These are phyloP conservation scores for Rotaria sp. DNA, from an alignment of 2,888 invertebrate genomes.

Conservation along the genomic window DNA sequence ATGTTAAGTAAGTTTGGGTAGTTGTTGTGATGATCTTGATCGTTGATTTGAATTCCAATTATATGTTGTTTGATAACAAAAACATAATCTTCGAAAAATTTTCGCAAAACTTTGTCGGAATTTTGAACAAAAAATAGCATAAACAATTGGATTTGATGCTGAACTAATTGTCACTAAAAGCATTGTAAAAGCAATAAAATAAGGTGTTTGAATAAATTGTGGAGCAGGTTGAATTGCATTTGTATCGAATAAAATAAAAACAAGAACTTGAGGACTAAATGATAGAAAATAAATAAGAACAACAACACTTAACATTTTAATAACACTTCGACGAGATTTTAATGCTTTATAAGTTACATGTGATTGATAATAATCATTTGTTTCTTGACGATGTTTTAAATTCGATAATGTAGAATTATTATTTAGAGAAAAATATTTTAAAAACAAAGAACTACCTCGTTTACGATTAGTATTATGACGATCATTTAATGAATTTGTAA, in stretches of 20 bases:
- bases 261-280: slow-evolving; percentile 22
- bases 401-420: background rate
- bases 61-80: background rate
- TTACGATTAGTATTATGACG: background rate
- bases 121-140: background rate
- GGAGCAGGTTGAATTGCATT: background rate
- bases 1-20: background rate
- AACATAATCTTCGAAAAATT: background rate
- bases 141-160: slow-evolving; percentile 28
- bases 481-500: background rate
- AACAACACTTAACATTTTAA: background rate
- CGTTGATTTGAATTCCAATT: background rate
- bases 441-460: background rate
- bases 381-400: background rate
- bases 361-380: background rate
- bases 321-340: slow-evolving; percentile 15
- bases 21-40: background rate
- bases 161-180: background rate
- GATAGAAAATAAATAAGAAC: slow-evolving; percentile 18
- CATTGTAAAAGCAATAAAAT: slow-evolving; percentile 19
- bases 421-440: background rate
- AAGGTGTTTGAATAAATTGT: background rate
- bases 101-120: background rate
- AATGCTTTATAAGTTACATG: background rate
- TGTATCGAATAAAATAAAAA: background rate